Evolutionary conservation across 2,888 invertebrate species (phyloP), one percentile per base, ranked within the genome.

Genomic region (Caradrina kadenii): DNA sequence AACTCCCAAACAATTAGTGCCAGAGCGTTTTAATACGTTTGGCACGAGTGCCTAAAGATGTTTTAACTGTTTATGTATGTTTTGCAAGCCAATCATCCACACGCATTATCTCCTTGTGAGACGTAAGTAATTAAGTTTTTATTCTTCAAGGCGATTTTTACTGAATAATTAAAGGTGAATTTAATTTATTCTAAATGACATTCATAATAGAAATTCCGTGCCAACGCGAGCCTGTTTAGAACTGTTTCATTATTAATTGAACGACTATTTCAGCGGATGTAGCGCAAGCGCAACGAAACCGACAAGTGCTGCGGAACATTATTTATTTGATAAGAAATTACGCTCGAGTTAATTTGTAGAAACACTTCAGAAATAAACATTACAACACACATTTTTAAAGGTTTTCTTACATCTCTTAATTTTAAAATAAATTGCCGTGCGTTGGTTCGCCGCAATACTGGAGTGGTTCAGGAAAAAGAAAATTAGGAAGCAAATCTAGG

Each of bases 271-370:
- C 45, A 76, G 22, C 69, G 80, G 63, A 79, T 67, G 75, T 79
- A 48, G 21, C 35, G 59, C 53, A 69, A 53, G 19, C 60, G 48
- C 50, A 58, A 64, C 48, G 21, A 78, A 79, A 55, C 75, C 52
- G 80, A 60, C 79, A 61, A 60, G 60, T 68, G 59, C 52, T 54
- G 21, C 52, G 54, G 39, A 52, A 69, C 56, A 58, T 76, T 80
- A 76, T 50, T 63, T 19, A 80, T 69, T 58, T 69, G 63, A 76
- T 69, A 80, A 54, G 39, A 80, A 61, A 62, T 26, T 58, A 69
- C 63, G 52, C 53, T 45, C 35, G 60, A 52, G 42, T 75, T 56
- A 7, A 56, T 73, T 63, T 45, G 54, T 59, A 26, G 42, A 71
- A 63, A 55, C 48, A 42, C 19, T 26, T 21, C 17, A 17, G n/a